Evolutionary conservation across 1,140 invertebrate species (phyloP).

Genomic region (Goniozus legneri): DNA sequence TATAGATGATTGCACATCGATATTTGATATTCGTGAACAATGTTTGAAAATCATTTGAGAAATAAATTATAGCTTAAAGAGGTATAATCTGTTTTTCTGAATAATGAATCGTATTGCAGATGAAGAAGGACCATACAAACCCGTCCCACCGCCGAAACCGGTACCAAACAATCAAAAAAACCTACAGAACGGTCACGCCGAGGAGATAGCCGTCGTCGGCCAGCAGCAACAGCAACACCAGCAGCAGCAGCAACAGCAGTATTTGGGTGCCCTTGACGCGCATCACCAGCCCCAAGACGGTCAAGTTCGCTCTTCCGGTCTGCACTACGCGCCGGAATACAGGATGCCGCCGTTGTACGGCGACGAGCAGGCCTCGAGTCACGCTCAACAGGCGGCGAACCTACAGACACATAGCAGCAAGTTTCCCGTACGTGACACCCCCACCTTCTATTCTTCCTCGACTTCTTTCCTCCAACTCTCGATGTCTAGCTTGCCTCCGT

Average conservation of each 20-base stretch:
- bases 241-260: constrained; percentile 20
- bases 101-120: constrained; percentile 39
- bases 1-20: too few relatives aligned
- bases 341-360: constrained; percentile 53
- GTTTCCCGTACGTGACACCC: constrained; percentile 62
- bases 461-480: constrained; percentile 3
- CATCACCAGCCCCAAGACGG: constrained; percentile 16
- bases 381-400: constrained; percentile 53
- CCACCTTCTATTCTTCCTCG: not conserved
- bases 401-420: constrained; percentile 74
- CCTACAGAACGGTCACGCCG: constrained; percentile 13
- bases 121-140: constrained; percentile 59
- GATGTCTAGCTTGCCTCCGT: not conserved
- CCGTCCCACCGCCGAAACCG: constrained; percentile 60
- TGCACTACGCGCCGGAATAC: constrained; percentile 42
- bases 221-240: constrained; percentile 33
- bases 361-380: constrained; percentile 47
- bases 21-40: too few relatives aligned
- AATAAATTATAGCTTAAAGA: too few relatives aligned
- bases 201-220: constrained; percentile 18
- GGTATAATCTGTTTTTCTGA: too few relatives aligned
- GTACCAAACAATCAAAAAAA: constrained; percentile 50
- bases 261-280: constrained; percentile 9
- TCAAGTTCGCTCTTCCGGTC: constrained; percentile 35
- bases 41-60: too few relatives aligned